Conservation (phyloP, 2,113 vertebrate species). For the Talpa occidentalis region DNA sequence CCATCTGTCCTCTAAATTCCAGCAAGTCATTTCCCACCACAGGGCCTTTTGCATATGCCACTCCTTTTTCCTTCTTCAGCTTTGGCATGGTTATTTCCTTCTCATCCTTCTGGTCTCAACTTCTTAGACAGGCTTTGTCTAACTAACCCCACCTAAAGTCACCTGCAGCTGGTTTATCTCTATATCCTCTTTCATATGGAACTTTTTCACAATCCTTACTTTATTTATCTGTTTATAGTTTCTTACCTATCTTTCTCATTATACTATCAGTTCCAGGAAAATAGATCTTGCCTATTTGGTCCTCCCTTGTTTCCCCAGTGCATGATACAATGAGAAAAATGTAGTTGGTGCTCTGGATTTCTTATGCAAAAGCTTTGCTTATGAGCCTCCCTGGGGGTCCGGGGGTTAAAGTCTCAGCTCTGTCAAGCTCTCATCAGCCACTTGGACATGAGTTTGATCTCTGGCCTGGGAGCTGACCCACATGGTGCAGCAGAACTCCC, state of each 20-base stretch:
- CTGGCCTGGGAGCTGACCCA: too few species aligned
- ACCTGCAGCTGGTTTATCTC: neutral
- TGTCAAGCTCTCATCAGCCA: too few species aligned
- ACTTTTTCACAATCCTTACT: neutral
- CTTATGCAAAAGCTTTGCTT: too few species aligned
- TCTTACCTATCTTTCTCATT: constrained; percentile 10
- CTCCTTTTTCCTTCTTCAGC: neutral
- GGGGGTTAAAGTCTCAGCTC: too few species aligned
- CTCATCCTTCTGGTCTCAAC: neutral
- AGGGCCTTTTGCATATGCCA: neutral
- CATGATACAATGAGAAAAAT: neutral
- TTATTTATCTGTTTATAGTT: neutral
- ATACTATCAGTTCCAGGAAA: neutral
- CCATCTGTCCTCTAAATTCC: neutral
- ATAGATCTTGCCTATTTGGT: neutral
- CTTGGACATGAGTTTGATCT: too few species aligned
- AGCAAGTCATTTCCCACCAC: neutral
- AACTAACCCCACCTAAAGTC: neutral
- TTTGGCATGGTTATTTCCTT: neutral
- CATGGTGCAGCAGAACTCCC: too few species aligned
- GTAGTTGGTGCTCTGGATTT: neutral
- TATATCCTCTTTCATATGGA: constrained; percentile 8
- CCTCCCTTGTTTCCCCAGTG: neutral
- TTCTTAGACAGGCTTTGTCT: neutral
- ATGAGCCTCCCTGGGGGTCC: too few species aligned